Evolutionary conservation across 2,888 invertebrate species (phyloP).

Genomic region (Leptinotarsa peninsularis): DNA sequence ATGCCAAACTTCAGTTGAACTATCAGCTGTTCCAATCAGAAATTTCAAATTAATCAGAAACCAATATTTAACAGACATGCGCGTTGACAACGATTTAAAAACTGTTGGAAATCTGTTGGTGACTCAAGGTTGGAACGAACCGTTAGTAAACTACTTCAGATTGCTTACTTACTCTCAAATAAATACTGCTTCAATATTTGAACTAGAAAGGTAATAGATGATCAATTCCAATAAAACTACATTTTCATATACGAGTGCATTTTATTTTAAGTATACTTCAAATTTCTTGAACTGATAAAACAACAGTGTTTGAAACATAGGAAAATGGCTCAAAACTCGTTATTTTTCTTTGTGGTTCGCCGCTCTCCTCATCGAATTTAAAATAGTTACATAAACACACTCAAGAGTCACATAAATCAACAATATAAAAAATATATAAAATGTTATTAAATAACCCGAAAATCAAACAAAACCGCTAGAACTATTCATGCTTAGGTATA

Average conservation of each 20-base stretch:
- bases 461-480: not conserved
- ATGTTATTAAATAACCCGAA: conserved; percentile 8
- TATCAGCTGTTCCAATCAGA: too few species aligned
- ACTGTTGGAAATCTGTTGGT: too few species aligned
- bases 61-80: too few species aligned
- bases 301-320: not conserved
- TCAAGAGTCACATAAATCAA: not conserved
- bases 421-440: conserved; percentile 18
- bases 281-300: not conserved
- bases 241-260: not conserved
- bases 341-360: not conserved
- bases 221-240: not conserved
- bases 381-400: not conserved
- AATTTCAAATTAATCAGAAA: too few species aligned
- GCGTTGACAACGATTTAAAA: too few species aligned
- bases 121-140: too few species aligned
- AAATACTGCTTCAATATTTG: too few species aligned
- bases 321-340: not conserved
- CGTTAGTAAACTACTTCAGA: too few species aligned
- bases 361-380: not conserved
- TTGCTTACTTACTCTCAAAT: too few species aligned
- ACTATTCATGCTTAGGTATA: not conserved
- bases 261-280: not conserved
- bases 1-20: too few species aligned
- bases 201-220: too few species aligned